phyloP scores from a whole-genome alignment of 2,113 vertebrate species.

The Anoplopoma fimbria region DNA sequence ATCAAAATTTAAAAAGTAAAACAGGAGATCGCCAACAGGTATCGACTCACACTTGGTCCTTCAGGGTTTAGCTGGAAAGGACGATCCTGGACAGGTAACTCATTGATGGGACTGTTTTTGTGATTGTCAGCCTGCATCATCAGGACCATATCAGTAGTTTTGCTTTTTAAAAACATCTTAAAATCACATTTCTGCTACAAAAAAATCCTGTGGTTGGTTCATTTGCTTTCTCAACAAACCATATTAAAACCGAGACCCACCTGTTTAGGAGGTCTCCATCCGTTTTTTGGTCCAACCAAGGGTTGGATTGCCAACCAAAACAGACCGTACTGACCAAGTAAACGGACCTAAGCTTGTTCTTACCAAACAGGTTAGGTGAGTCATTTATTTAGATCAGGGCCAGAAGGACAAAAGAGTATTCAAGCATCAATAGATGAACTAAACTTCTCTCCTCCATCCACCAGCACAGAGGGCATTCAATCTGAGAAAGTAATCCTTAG shows the following conservation, averaged over 20 bases:
- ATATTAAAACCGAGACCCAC: background rate
- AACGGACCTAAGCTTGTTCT: background rate
- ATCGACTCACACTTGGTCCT: too few relatives aligned
- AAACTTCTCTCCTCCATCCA: conserved; percentile 23
- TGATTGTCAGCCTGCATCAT: too few relatives aligned
- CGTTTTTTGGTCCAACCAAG: background rate
- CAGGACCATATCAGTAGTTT: background rate
- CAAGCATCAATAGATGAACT: conserved; percentile 14
- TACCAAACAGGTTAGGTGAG: background rate
- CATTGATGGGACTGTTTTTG: too few relatives aligned
- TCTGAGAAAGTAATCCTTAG: conserved; percentile 10
- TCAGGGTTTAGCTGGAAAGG: too few relatives aligned
- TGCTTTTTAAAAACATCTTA: background rate
- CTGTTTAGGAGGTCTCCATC: background rate
- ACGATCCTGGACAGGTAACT: background rate
- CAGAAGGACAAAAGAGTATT: conserved; percentile 12
- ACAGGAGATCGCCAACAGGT: too few relatives aligned
- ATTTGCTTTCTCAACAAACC: too few relatives aligned
- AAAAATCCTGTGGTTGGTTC: background rate
- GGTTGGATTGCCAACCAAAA: background rate
- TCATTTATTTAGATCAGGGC: background rate
- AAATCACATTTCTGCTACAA: background rate
- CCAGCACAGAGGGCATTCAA: conserved; percentile 26
- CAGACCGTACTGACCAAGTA: background rate
- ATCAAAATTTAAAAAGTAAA: background rate